Evolutionary conservation across 2,888 invertebrate genomes (phyloP).

Genomic region (Drosophila lutescens): DNA sequence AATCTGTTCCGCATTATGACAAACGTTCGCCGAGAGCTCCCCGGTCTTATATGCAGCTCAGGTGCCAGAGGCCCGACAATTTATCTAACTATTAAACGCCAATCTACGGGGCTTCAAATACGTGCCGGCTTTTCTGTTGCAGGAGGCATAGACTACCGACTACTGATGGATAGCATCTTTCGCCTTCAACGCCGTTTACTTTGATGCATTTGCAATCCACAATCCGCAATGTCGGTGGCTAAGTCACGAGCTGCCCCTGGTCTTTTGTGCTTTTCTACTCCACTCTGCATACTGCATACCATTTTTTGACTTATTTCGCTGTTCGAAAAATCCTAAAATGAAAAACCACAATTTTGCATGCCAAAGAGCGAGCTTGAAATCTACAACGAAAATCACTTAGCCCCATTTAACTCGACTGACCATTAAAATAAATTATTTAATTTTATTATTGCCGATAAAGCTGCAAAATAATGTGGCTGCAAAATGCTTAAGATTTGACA

Average conservation of each 20-base stretch:
- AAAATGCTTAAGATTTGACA: constrained; percentile 57
- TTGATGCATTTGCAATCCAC: constrained; percentile 53
- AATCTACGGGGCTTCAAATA: constrained; percentile 60
- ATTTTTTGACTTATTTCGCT: constrained; percentile 58
- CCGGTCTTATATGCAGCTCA: constrained; percentile 60
- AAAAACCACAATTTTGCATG: constrained; percentile 56
- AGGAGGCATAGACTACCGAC: constrained; percentile 20
- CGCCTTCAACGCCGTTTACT: constrained; percentile 51
- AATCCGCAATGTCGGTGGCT: constrained; percentile 36
- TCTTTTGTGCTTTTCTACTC: constrained; percentile 46
- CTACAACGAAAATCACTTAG: constrained; percentile 79
- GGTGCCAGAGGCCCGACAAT: constrained; percentile 56
- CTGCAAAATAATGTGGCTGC: constrained; percentile 58
- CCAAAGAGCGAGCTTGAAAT: constrained; percentile 44
- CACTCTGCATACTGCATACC: too few relatives aligned
- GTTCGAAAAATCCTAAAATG: constrained; percentile 22
- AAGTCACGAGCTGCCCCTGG: constrained; percentile 65
- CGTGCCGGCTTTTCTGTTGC: constrained; percentile 55
- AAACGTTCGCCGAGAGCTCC: constrained; percentile 51
- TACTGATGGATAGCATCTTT: constrained; percentile 60
- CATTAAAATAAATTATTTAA: constrained; percentile 77
- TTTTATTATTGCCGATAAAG: constrained; percentile 71
- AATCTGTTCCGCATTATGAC: constrained; percentile 74
- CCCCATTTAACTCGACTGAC: constrained; percentile 65
- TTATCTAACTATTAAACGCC: constrained; percentile 69